phyloP scores from a whole-genome alignment of 2,888 invertebrate species.

The Meiosimyza decipiens region DNA sequence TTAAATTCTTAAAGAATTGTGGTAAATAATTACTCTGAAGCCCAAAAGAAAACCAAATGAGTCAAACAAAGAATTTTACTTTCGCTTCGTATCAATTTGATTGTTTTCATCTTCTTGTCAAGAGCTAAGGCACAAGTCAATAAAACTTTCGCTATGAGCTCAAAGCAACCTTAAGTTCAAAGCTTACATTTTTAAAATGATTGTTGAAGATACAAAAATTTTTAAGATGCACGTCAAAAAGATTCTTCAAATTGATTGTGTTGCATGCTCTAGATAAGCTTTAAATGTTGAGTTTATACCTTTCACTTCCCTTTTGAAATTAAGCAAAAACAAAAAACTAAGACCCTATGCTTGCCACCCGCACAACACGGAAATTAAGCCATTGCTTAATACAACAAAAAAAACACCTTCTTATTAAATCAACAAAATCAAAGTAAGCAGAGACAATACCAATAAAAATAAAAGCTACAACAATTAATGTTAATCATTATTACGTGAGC shows the following conservation, averaged over 20 bases:
- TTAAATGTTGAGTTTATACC: neutral
- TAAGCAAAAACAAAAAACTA: neutral
- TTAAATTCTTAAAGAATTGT: too few species aligned
- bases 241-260: neutral
- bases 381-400: neutral
- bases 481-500: constrained; percentile 30
- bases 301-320: constrained; percentile 12
- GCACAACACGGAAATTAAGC: constrained; percentile 34
- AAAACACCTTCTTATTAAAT: constrained; percentile 21
- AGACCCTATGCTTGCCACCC: constrained; percentile 9
- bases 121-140: too few species aligned
- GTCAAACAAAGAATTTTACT: too few species aligned
- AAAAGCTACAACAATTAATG: constrained; percentile 23
- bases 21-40: too few species aligned
- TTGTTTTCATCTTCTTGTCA: too few species aligned
- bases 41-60: too few species aligned
- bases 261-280: neutral
- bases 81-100: too few species aligned
- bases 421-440: neutral
- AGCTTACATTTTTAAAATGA: neutral
- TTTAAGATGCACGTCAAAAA: constrained; percentile 12
- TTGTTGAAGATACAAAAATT: neutral
- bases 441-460: constrained; percentile 1
- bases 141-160: too few species aligned
- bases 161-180: too few species aligned